Base-by-base conservation (phyloP, 2,113 vertebrate species). In the Nematolebias whitei region DNA sequence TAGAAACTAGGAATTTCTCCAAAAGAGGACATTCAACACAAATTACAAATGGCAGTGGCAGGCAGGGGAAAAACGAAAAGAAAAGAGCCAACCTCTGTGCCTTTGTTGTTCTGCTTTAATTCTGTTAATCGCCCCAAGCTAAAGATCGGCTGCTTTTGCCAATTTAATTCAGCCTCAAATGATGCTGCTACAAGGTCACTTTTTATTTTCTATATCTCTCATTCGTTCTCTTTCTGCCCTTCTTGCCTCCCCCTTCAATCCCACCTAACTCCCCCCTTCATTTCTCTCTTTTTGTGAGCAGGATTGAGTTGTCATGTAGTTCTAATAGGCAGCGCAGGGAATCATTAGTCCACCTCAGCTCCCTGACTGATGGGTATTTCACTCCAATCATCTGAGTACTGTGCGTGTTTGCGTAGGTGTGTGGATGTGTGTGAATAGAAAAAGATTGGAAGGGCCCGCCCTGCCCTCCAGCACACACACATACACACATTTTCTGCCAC, bases 251-350 rank as follows among this genome's bases (percentile, higher is more conserved):
- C 39, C 59, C 52, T 44, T 54, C 24, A 32, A 51, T 61, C 69
- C 66, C 61, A 64, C 68, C 65, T 58, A 68, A 56, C 58, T 49
- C 67, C 67, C 63, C 72, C 63, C 80, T 73, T 79, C 68, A 85
- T 85, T 80, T 68, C 87, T 88, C 85, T 86, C 74, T 85, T 83
- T 84, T 81, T 51, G 79, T 81, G 88, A 91, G 92, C 91, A 94
- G 95, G 94, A 97, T 98, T 97, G 97, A 98, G 95, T 97, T 97
- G 96, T 98, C 96, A 96, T 98, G 96, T 97, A 94, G 92, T 95
- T 96, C 94, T 98, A 98, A 98, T 97, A 96, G 96, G 96, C 96
- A 97, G 95, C 95, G 81, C 89, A 86, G 95, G 95, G 96, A 97
- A 98, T 97, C 96, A 95, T 98, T 98, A 97, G 96, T 96, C 93